Conservation (phyloP, 1,140 invertebrate genomes). For the Leptinotarsa defecta region DNA sequence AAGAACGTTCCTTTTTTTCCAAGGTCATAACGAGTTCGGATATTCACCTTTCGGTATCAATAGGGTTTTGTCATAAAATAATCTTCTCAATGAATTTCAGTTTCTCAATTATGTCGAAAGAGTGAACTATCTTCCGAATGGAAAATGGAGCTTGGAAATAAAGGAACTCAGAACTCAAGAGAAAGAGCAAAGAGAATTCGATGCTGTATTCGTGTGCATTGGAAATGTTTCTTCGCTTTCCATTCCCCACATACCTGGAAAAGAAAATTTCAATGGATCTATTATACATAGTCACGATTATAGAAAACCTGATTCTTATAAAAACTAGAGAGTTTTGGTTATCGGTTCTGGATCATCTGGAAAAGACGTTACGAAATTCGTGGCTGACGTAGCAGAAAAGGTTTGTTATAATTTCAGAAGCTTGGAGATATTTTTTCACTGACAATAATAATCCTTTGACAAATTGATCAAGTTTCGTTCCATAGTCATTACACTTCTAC, state of each 20-base stretch:
- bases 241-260: slow-evolving; percentile 63
- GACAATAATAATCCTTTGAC: too few relatives aligned
- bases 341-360: slow-evolving; percentile 72
- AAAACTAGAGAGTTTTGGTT: slow-evolving; percentile 64
- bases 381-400: slow-evolving; percentile 37
- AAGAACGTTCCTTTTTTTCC: too few relatives aligned
- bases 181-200: slow-evolving; percentile 55
- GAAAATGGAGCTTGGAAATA: slow-evolving; percentile 55
- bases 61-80: too few relatives aligned
- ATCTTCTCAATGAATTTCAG: slow-evolving; percentile 29
- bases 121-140: slow-evolving; percentile 44
- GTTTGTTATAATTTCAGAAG: slow-evolving; percentile 15
- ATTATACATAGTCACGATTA: slow-evolving; percentile 73
- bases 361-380: slow-evolving; percentile 62
- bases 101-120: slow-evolving; percentile 49
- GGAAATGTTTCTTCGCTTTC: slow-evolving; percentile 71
- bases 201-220: slow-evolving; percentile 71
- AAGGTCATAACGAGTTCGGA: too few relatives aligned
- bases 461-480: too few relatives aligned
- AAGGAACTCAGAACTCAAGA: slow-evolving; percentile 55
- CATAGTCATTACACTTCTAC: too few relatives aligned
- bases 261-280: slow-evolving; percentile 63
- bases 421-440: too few relatives aligned
- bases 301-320: slow-evolving; percentile 62
- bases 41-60: too few relatives aligned